Evolutionary conservation across 2,888 invertebrate species (phyloP), one percentile per base, ranked within the genome.

Genomic region (Octonoba sinensis): DNA sequence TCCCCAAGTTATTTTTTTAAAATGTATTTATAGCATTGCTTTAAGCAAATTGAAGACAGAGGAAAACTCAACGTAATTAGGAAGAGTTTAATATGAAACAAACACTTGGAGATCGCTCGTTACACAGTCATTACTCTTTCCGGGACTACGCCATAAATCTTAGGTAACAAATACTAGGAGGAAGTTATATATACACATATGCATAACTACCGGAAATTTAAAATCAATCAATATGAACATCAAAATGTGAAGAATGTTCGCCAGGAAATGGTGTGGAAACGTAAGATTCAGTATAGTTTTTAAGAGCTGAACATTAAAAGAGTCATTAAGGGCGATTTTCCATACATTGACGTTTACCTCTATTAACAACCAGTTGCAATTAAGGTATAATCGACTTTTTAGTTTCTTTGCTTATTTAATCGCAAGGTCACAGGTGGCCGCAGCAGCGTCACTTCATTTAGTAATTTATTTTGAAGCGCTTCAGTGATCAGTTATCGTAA

Each of bases 321-420:
- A 75, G 75, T 27, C 59, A 75, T 77, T 57, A 64, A 56, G 46
- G 16, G 54, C 16, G 56, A 64, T 56, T 76, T 76, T 54, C 51
- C 22, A 60, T 44, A 16, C 51, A 24, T 8, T 49, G 69, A 54
- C 49, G 44, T 62, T 49, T 20, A 20, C 56, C 20, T 60, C 59
- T 75, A 67, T 75, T 75, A 75, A 75, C 75, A 51, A 67, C 20
- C 49, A 13, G 27, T 24, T 27, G 67, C 75, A 75, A 75, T 75
- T 75, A 75, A 67, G 75, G n/a, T 67, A 60, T 75, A 67, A 67
- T 67, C 67, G 49, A 74, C 74, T 66, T 74, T 66, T 66, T 66
- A n/a, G 46, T 24, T 60, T n/a, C 47, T 65, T 49, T 47, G 20
- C 57, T 74, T 18, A 16, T 22, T 51, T 73, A 73, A 73, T 73